Evolutionary conservation across 2,888 invertebrate species (phyloP).

Genomic region (Heliconius cydno): DNA sequence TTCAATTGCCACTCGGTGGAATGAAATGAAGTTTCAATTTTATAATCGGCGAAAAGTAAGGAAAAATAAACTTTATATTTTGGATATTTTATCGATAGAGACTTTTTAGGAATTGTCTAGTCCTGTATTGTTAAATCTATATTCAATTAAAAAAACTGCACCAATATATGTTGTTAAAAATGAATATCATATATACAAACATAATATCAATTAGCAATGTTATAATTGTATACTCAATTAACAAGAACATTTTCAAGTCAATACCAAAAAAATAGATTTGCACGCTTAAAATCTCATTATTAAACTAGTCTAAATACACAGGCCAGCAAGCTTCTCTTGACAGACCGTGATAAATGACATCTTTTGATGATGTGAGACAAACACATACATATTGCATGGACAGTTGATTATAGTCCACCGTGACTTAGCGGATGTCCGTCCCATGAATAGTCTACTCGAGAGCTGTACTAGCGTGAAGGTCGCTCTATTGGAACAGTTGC

Average conservation of each 20-base stretch:
- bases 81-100: too few relatives aligned
- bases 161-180: too few relatives aligned
- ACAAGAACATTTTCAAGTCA: background rate
- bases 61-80: too few relatives aligned
- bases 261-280: background rate
- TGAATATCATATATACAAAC: too few relatives aligned
- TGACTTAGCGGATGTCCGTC: conserved; percentile 21
- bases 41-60: too few relatives aligned
- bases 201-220: too few relatives aligned
- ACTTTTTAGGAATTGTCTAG: too few relatives aligned
- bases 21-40: too few relatives aligned
- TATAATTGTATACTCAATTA: too few relatives aligned
- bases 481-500: conserved; percentile 2
- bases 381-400: conserved; percentile 4
- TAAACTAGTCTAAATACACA: background rate
- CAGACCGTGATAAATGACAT: conserved; percentile 4
- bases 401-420: conserved; percentile 12
- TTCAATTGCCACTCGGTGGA: too few relatives aligned
- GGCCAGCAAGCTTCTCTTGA: background rate
- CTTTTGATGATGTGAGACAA: conserved; percentile 15
- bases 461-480: conserved; percentile 4
- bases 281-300: background rate
- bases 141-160: too few relatives aligned
- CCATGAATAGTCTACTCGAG: background rate
- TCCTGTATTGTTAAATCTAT: too few relatives aligned